Base-by-base conservation (phyloP, 1,140 invertebrate species). In the Helicoverpa armigera region DNA sequence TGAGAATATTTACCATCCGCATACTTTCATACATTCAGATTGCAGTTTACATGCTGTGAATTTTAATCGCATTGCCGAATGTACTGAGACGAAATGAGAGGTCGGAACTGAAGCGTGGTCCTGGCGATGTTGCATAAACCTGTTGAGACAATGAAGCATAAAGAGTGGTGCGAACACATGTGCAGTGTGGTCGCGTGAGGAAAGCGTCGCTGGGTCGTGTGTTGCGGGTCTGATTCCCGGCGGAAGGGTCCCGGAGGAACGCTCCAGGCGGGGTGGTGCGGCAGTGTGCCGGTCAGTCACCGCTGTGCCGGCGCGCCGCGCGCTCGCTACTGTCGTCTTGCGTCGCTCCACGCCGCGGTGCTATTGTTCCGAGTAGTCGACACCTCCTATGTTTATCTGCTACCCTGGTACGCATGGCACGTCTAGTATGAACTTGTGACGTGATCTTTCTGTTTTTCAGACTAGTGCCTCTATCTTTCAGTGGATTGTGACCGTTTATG, bases 211-310 rank as follows among this genome's bases (percentile, higher is more conserved):
- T 79, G 88, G 84, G 72, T 83, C 82, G 82, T 83, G 82, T 85
- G 78, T 63, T 86, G 86, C 88, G 88, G 89, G 91, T 92, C 89
- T 83, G 84, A 87, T 79, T 92, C 92, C 90, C 88, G 88, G 88
- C 89, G 91, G 89, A 90, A 92, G 92, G 90, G 93, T 94, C 92
- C 93, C 91, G 89, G 85, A 92, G 91, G 91, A 92, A 77, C 85
- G 88, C 83, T 91, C 90, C 90, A 85, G 89, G 92, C 88, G 93
- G 93, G 92, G 91, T 89, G 91, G 90, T 79, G 91, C 91, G 92
- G 89, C 92, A 94, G 85, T 94, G 89, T 85, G 92, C 87, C 93
- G 93, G 93, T 94, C 93, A 94, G 93, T 94, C 93, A 94, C 92
- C 93, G 93, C 90, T 93, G 76, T 61, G 91, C 89, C 91, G 91